Base-by-base conservation (phyloP, 1,140 invertebrate species). In the Rhopalosiphum maidis region DNA sequence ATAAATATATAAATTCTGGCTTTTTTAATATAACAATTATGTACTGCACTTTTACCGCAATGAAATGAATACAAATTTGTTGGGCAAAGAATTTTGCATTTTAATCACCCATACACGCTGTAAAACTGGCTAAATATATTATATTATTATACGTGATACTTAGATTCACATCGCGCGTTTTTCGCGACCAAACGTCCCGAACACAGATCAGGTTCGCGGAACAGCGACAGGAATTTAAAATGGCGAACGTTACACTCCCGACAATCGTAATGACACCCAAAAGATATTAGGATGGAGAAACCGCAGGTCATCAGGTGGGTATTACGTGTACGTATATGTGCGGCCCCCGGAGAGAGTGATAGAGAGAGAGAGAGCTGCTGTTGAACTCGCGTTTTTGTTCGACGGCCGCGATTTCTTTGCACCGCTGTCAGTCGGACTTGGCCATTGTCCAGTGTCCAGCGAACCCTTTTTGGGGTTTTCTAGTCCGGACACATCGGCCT, bases 381-480 rank as follows among this genome's bases (percentile, higher is more conserved):
- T 35, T 25, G 51, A 25, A 41, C 43, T 37, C 48, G 51, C 22
- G 88, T 89, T 89, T 89, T 89, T 55, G 88, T 55, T 54, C 88
- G 22, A 54, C 51, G n/a, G 30, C 46, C 30, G 30, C 88, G 88
- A 89, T 89, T 89, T 89, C 88, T 89, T 89, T 41, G 88, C 88
- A 37, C 88, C 88, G 88, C 88, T 55, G 88, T 89, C 88, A 89
- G 48, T 89, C 88, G 88, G 48, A 89, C 88, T 89, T 89, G 88
- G 88, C 88, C 48, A 37, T 89, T 55, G 48, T 89, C 88, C 88
- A 89, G 48, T 55, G 51, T 89, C 51, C 48, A 15, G 25, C 22
- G 35, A 89, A 89, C 88, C 88, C 88, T 89, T 89, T 89, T 89
- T 89, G 51, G 88, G 88, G 88, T 89, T 89, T 89, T 89, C 48